Evolutionary conservation across 2,113 vertebrate genomes (phyloP).

Genomic region (Myotis davidii): DNA sequence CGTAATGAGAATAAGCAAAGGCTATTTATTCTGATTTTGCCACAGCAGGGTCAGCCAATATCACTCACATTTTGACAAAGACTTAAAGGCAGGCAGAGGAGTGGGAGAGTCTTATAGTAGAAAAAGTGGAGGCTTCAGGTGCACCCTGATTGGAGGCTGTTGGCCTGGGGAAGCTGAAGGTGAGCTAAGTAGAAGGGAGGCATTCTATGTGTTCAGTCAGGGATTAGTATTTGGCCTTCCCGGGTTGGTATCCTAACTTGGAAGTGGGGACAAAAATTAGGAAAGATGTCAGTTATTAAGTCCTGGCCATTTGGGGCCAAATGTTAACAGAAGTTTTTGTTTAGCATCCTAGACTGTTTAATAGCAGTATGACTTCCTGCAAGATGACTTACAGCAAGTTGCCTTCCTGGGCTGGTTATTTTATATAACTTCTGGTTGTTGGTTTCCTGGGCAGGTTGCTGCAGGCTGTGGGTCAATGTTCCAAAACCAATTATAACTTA

Average conservation of each 20-base stretch:
- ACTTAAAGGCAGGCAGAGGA: background rate
- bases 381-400: background rate
- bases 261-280: background rate
- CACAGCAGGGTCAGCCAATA: background rate
- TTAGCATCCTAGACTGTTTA: background rate
- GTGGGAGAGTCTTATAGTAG: background rate
- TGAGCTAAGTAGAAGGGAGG: background rate
- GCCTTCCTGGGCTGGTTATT: background rate
- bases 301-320: background rate
- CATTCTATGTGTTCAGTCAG: background rate
- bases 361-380: background rate
- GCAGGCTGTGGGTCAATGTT: background rate
- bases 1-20: background rate
- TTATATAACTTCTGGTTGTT: background rate
- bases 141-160: background rate
- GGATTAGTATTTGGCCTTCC: background rate
- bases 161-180: background rate
- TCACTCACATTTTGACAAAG: background rate
- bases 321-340: background rate
- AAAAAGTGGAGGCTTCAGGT: background rate
- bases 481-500: background rate
- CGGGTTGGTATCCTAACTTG: background rate
- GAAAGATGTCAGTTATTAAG: background rate
- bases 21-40: background rate
- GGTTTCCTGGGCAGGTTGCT: background rate